Conservation (phyloP, 1,140 invertebrate genomes). For the Drosophila setifemur region DNA sequence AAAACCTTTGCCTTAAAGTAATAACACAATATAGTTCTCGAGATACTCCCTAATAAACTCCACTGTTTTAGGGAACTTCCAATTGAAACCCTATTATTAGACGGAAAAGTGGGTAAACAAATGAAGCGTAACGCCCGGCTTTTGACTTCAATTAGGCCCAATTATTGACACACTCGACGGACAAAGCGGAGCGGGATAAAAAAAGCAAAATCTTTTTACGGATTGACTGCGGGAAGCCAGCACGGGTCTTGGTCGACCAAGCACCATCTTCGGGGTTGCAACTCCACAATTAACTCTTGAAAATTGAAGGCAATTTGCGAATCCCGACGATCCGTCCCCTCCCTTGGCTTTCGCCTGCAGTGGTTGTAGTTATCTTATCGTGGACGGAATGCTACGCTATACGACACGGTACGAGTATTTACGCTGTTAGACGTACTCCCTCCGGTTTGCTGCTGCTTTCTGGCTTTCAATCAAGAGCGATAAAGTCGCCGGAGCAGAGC, state of each 20-base stretch:
- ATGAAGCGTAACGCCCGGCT: conserved; percentile 48
- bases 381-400: conserved; percentile 12
- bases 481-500: conserved; percentile 52
- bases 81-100: conserved; percentile 13
- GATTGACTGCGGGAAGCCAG: conserved; percentile 33
- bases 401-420: too few species aligned
- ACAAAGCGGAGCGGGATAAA: conserved; percentile 51
- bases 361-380: conserved; percentile 53
- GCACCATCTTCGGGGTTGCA: conserved; percentile 48
- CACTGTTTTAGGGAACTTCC: too few species aligned
- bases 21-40: too few species aligned
- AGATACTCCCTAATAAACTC: too few species aligned
- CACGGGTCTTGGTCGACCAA: conserved; percentile 35
- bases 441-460: conserved; percentile 5
- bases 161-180: conserved; percentile 54
- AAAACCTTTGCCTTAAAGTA: too few species aligned
- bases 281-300: conserved; percentile 63
- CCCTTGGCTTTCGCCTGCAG: background rate
- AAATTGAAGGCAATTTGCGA: conserved; percentile 64
- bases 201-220: conserved; percentile 41
- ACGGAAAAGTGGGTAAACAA: conserved; percentile 65
- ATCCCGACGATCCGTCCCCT: conserved; percentile 10
- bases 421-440: background rate
- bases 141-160: conserved; percentile 74
- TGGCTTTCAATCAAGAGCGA: conserved; percentile 55